A percentile compares a stretch with the other conserved stretches of the same genome.
These are phyloP conservation scores for Nasonia longicornis DNA, from an alignment of 1,140 invertebrate genomes.

Conservation along the genomic window DNA sequence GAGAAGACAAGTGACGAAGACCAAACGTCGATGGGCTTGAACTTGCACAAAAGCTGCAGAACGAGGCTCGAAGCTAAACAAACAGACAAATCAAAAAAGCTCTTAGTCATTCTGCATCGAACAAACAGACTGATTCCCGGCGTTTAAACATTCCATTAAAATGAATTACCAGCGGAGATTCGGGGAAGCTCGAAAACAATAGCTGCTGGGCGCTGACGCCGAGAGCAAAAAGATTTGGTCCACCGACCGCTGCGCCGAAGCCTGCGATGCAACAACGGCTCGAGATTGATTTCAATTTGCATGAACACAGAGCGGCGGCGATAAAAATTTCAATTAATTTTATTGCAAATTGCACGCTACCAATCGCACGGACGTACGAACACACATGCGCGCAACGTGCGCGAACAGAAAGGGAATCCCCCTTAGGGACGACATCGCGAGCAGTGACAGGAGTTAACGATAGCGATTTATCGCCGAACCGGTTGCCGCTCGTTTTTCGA, in stretches of 20 bases:
- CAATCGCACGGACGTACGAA: slow-evolving; percentile 21
- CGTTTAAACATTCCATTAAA: slow-evolving; percentile 32
- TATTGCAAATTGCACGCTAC: slow-evolving; percentile 55
- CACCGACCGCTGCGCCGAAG: background rate
- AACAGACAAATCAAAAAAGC: background rate
- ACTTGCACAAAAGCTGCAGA: too few relatives aligned
- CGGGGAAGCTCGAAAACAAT: background rate
- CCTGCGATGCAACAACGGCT: too few relatives aligned
- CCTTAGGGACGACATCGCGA: slow-evolving; percentile 48
- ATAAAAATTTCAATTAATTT: slow-evolving; percentile 60
- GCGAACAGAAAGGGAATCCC: slow-evolving; percentile 15
- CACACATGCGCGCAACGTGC: background rate
- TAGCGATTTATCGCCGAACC: slow-evolving; percentile 56
- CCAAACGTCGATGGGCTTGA: too few relatives aligned
- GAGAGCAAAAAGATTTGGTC: background rate
- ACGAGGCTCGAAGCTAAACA: background rate
- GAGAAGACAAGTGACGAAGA: too few relatives aligned
- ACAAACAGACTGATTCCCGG: slow-evolving; percentile 6
- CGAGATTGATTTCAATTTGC: slow-evolving; percentile 39
- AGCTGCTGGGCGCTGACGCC: background rate
- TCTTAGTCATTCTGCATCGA: background rate
- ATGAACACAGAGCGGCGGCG: slow-evolving; percentile 30
- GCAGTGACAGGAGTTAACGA: slow-evolving; percentile 53
- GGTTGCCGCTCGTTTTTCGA: slow-evolving; percentile 39
- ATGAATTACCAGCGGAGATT: background rate